phyloP scores from a whole-genome alignment of 2,113 vertebrate species.

The Peromyscus californicus region DNA sequence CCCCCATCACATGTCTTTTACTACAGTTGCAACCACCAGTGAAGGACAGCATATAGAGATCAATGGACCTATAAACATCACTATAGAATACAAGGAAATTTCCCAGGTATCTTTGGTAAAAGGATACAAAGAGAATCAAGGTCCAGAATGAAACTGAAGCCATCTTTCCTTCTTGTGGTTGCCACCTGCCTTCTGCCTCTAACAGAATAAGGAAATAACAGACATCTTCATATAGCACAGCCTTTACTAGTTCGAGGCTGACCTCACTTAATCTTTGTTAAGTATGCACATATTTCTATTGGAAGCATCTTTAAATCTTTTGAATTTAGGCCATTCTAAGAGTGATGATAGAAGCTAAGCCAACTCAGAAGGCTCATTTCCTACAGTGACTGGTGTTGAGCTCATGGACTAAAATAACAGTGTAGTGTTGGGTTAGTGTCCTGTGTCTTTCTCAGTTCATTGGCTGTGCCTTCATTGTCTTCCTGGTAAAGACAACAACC shows the following conservation, averaged over 20 bases:
- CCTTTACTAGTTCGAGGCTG: background rate
- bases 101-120: background rate
- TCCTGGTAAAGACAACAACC: background rate
- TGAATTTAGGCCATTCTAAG: background rate
- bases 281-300: background rate
- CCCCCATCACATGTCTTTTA: no score
- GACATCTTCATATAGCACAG: background rate
- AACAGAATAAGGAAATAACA: background rate
- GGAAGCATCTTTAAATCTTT: background rate
- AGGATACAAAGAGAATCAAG: background rate
- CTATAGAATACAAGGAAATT: background rate
- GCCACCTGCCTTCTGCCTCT: background rate
- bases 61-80: background rate
- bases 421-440: background rate
- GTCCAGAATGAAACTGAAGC: background rate
- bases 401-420: background rate
- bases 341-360: background rate
- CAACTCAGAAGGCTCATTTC: background rate
- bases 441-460: background rate
- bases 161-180: background rate
- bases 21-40: background rate
- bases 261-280: background rate
- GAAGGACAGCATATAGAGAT: background rate
- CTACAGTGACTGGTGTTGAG: background rate
- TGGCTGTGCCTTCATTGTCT: background rate